Conservation (phyloP, 2,113 vertebrate species). For the Atrichornis clamosus region DNA sequence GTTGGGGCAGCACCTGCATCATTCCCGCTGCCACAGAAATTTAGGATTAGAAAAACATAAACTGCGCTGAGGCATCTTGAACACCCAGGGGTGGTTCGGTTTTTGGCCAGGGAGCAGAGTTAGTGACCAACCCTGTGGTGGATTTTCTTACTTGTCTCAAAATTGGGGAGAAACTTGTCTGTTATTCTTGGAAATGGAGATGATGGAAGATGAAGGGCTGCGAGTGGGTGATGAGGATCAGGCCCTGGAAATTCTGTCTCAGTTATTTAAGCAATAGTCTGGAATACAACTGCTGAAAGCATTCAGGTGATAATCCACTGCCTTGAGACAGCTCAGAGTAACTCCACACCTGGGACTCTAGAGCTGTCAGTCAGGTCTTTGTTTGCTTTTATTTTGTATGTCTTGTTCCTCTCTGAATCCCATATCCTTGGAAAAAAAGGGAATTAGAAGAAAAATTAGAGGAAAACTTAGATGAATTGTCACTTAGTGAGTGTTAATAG, state of each 20-base stretch:
- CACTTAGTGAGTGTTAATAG: background rate
- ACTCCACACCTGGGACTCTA: background rate
- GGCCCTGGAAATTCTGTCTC: background rate
- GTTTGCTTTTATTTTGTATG: background rate
- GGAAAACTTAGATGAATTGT: background rate
- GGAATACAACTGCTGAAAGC: background rate
- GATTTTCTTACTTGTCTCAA: background rate
- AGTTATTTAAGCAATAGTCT: background rate
- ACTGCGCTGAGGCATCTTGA: background rate
- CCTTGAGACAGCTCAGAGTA: background rate
- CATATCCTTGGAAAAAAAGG: background rate
- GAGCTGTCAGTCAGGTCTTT: background rate
- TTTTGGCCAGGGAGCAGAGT: background rate
- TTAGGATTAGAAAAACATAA: background rate
- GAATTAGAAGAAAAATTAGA: background rate
- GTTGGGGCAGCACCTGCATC: background rate
- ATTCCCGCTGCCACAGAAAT: background rate
- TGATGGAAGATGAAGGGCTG: background rate
- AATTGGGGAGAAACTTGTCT: background rate
- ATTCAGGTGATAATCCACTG: fast-evolving
- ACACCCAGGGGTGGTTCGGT: background rate
- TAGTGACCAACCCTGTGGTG: background rate
- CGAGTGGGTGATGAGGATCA: background rate
- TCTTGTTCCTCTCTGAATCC: background rate
- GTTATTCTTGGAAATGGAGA: background rate